Evolutionary conservation across 2,888 invertebrate species (phyloP).

Genomic region (Nomada ruficornis): DNA sequence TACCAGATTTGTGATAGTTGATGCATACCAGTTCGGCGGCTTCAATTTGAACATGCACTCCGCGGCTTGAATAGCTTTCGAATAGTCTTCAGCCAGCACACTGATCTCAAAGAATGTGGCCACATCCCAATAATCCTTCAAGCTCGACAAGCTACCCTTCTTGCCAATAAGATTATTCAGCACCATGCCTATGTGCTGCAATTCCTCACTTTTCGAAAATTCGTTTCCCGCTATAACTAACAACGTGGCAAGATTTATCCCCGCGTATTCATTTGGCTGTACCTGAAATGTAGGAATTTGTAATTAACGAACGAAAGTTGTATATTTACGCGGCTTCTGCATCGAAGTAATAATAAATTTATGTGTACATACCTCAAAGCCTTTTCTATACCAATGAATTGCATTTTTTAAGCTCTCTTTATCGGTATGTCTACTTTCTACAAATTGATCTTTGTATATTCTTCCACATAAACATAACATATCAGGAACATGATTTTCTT

Average conservation of each 20-base stretch:
- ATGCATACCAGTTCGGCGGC: slow-evolving; percentile 91
- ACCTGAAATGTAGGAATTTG: slow-evolving; percentile 84
- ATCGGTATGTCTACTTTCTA: slow-evolving; percentile 97
- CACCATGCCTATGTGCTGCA: slow-evolving; percentile 97
- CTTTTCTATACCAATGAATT: slow-evolving; percentile 98
- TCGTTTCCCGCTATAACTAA: slow-evolving; percentile 98
- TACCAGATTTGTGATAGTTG: not conserved
- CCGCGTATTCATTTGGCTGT: slow-evolving; percentile 99
- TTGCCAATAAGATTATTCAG: slow-evolving; percentile 98
- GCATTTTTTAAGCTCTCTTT: slow-evolving; percentile 95
- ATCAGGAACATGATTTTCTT: slow-evolving; percentile 98
- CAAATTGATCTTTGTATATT: slow-evolving; percentile 98
- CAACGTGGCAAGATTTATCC: slow-evolving; percentile 98
- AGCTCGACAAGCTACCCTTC: slow-evolving; percentile 96
- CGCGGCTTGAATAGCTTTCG: slow-evolving; percentile 98
- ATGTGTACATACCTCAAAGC: slow-evolving; percentile 89
- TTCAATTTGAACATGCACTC: slow-evolving; percentile 96
- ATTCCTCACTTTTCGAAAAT: slow-evolving; percentile 95
- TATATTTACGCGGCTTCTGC: not conserved
- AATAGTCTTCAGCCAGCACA: slow-evolving; percentile 98
- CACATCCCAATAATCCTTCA: slow-evolving; percentile 99
- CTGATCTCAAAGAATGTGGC: slow-evolving; percentile 99
- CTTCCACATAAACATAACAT: slow-evolving; percentile 98
- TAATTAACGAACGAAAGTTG: not conserved
- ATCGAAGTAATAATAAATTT: not conserved